Evolutionary conservation across 2,797 vertebrate genomes (phyloP).

Genomic region (Catharus ustulatus): DNA sequence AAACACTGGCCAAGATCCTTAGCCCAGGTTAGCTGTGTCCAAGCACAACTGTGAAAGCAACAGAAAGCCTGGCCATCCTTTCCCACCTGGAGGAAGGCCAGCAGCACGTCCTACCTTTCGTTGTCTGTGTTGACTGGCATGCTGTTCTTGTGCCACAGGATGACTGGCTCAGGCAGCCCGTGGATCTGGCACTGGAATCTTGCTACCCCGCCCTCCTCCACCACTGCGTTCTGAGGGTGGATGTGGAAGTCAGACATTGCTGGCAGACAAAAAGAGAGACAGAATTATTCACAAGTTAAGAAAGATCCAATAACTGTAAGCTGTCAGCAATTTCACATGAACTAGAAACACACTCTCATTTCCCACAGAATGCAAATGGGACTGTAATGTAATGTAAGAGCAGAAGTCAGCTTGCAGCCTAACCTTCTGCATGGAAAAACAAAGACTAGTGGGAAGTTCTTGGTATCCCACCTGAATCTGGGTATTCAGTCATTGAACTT

Average conservation of each 20-base stretch:
- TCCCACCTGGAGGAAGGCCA: not conserved
- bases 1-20: not conserved
- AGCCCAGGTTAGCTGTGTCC: rapidly evolving
- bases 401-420: not conserved
- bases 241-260: constrained; percentile 97
- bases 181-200: constrained; percentile 98
- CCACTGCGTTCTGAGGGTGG: constrained; percentile 88
- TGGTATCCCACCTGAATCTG: not conserved
- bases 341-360: not conserved
- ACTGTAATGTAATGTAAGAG: not conserved
- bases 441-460: not conserved
- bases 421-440: not conserved
- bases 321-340: not conserved
- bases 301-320: not conserved
- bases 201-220: constrained; percentile 89
- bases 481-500: not conserved
- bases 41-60: not conserved
- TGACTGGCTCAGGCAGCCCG: constrained; percentile 92
- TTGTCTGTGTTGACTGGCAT: constrained; percentile 86
- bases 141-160: constrained; percentile 95
- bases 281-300: not conserved
- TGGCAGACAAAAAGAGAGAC: constrained; percentile 61
- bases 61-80: not conserved
- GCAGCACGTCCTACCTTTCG: constrained; percentile 79
- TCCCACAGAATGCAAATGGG: not conserved